Percentiles rank a stretch among this genome's conserved stretches.
Evolutionary conservation across 2,888 invertebrate species (phyloP).

Genomic region (Nephrotoma flavescens): DNA sequence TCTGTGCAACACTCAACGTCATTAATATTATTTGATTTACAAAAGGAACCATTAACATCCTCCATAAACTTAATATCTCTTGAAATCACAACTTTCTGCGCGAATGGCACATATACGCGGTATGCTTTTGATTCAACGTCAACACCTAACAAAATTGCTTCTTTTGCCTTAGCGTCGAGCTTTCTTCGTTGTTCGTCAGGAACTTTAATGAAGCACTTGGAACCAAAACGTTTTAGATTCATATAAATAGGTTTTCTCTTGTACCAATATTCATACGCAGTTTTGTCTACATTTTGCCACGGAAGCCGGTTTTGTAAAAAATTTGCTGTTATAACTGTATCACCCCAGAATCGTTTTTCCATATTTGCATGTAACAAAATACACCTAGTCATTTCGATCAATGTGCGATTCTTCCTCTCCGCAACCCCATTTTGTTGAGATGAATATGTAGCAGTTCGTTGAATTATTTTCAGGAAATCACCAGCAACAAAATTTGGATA

Average conservation of each 20-base stretch:
- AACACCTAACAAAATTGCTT: conserved; percentile 15
- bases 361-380: conserved; percentile 15
- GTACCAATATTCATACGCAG: conserved; percentile 9
- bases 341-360: conserved; percentile 14
- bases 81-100: conserved; percentile 10
- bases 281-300: background rate
- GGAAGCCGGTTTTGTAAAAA: background rate
- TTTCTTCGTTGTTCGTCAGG: conserved; percentile 13
- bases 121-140: conserved; percentile 14
- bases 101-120: conserved; percentile 10
- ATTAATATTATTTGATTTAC: too few relatives aligned
- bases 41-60: background rate
- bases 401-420: conserved; percentile 12
- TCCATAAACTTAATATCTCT: conserved; percentile 9
- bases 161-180: conserved; percentile 11
- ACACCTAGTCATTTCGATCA: too few relatives aligned
- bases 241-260: conserved; percentile 9
- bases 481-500: too few relatives aligned
- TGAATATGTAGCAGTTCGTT: conserved; percentile 14
- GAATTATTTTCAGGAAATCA: too few relatives aligned
- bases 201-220: conserved; percentile 13
- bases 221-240: conserved; percentile 10
- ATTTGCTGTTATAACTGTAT: background rate
- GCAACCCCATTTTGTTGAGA: conserved; percentile 18
- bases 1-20: too few relatives aligned